A percentile compares a stretch with the other conserved stretches of the same genome.
Evolutionary conservation across 2,888 invertebrate genomes (phyloP).

Genomic region (Rhimphoctona megacephalus): DNA sequence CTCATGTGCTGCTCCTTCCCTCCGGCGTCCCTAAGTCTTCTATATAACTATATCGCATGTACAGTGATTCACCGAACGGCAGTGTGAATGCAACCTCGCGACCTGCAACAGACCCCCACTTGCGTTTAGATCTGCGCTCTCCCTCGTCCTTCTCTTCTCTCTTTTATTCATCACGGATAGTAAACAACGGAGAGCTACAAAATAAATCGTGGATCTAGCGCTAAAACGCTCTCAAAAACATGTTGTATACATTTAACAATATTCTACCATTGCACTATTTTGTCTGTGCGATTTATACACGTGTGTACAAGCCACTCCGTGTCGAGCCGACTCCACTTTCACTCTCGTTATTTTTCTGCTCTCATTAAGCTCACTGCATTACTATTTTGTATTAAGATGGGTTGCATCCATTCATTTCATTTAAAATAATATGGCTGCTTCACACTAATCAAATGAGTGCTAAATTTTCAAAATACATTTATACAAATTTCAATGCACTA

Average conservation of each 20-base stretch:
- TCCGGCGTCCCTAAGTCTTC: not conserved
- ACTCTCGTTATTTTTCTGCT: not conserved
- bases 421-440: no score
- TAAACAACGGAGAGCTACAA: not conserved
- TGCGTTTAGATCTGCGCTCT: constrained; percentile 14
- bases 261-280: constrained; percentile 1
- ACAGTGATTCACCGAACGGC: constrained; percentile 40
- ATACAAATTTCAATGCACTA: no score
- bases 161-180: constrained; percentile 22
- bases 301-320: constrained; percentile 9
- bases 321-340: not conserved
- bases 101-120: constrained; percentile 25
- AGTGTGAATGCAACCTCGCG: constrained; percentile 62
- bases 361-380: not conserved
- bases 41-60: constrained; percentile 47
- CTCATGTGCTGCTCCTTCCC: not conserved
- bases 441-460: no score
- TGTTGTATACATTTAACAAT: constrained; percentile 37
- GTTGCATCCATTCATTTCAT: not conserved
- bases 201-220: constrained; percentile 20
- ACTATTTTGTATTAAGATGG: not conserved
- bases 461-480: no score
- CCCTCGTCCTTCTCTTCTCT: not conserved
- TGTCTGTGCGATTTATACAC: not conserved
- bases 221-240: constrained; percentile 29